Conservation (phyloP, 2,888 invertebrate species). For the Diarsia dahlii region DNA sequence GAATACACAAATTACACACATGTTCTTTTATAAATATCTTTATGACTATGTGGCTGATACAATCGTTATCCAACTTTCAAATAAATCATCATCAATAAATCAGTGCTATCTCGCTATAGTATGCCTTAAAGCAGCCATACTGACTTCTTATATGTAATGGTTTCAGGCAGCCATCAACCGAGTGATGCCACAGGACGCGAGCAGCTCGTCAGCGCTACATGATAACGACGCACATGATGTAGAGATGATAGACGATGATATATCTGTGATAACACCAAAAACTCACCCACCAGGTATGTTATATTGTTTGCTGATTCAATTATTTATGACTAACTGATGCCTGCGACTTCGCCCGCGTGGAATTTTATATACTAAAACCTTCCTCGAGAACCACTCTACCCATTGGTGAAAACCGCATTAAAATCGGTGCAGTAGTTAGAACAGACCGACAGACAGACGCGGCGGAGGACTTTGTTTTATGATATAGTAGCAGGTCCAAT, state of each 20-base stretch:
- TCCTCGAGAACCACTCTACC: too few species aligned
- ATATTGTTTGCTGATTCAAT: slow-evolving; percentile 1
- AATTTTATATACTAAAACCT: too few species aligned
- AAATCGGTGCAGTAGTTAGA: too few species aligned
- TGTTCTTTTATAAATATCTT: too few species aligned
- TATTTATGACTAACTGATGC: too few species aligned
- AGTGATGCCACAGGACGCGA: slow-evolving; percentile 93
- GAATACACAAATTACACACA: too few species aligned
- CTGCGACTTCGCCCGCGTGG: too few species aligned
- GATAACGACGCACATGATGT: slow-evolving; percentile 91
- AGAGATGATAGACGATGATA: slow-evolving; percentile 93
- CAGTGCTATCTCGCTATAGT: background rate
- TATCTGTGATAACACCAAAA: slow-evolving; percentile 91
- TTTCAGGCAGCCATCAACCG: slow-evolving; percentile 87
- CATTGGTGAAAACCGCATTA: too few species aligned
- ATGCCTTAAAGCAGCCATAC: background rate
- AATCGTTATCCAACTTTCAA: background rate
- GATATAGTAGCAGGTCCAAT: background rate
- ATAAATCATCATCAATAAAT: background rate
- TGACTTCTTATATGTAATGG: background rate
- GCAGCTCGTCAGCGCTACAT: slow-evolving; percentile 72
- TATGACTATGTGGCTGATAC: too few species aligned
- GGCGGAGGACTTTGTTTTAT: too few species aligned
- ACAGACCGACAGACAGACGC: too few species aligned
- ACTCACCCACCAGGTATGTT: slow-evolving; percentile 89